Evolutionary conservation across 2,888 invertebrate genomes (phyloP).

Genomic region (Periphyllus acericola): DNA sequence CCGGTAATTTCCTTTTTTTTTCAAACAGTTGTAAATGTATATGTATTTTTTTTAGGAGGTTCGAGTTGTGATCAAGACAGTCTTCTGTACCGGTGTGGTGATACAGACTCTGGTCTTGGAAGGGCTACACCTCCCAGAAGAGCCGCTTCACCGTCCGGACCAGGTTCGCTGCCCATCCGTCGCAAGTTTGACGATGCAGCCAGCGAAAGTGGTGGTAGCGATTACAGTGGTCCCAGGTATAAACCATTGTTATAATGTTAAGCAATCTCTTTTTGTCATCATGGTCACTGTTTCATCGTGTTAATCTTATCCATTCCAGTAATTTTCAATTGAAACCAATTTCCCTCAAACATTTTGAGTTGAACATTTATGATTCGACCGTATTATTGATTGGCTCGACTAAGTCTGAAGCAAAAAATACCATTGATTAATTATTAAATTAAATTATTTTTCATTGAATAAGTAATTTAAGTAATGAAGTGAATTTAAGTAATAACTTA

Average conservation of each 20-base stretch:
- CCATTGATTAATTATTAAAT: too few relatives aligned
- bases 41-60: slow-evolving; percentile 66
- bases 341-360: too few relatives aligned
- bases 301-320: slow-evolving; percentile 66
- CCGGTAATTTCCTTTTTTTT: background rate
- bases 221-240: slow-evolving; percentile 65
- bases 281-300: too few relatives aligned
- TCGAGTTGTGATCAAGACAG: slow-evolving; percentile 73
- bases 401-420: too few relatives aligned
- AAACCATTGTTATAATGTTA: too few relatives aligned
- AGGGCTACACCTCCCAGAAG: slow-evolving; percentile 87
- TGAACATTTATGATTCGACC: too few relatives aligned
- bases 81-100: slow-evolving; percentile 72
- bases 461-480: too few relatives aligned
- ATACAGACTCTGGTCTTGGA: slow-evolving; percentile 87
- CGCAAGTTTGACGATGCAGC: slow-evolving; percentile 65
- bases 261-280: too few relatives aligned
- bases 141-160: slow-evolving; percentile 86
- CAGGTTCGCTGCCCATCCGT: slow-evolving; percentile 81
- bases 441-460: too few relatives aligned
- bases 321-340: too few relatives aligned
- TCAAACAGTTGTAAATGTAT: background rate
- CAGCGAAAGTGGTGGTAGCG: slow-evolving; percentile 65
- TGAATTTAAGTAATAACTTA: too few relatives aligned
- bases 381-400: too few relatives aligned